Base-by-base conservation (phyloP, 2,888 invertebrate species). In the Marasmarcha lunaedactyla region DNA sequence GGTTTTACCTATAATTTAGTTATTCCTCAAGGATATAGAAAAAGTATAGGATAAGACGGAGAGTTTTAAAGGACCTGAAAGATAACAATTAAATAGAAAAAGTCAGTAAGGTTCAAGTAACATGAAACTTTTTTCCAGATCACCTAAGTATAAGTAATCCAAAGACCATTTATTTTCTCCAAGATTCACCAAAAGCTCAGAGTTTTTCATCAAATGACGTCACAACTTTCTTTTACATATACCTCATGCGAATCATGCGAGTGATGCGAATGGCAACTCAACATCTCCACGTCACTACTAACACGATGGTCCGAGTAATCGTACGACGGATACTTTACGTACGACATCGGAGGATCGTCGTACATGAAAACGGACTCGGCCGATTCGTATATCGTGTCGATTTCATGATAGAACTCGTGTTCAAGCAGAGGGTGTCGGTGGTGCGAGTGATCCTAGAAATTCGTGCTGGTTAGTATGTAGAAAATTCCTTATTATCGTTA, bases 321-420 rank as follows among this genome's bases (percentile, higher is more conserved):
- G 51, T 33, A 48, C 44, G 41, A 43, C 46, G 36, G 54, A 7
- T 5, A 20, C 20, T 20, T 20, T 20, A 20, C 20, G 4, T 5
- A 20, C 6, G 30, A 3, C 2, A 3, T 7, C 30, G 30, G 30
- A 30, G 10, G 2, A 3, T 30, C 30, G 11, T 30, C n/a, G n/a
- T 3, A 30, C 3, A 30, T 11, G 11, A 3, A 7, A 7, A 30
- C 4, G 11, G 30, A 30, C n/a, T 30, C 30, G n/a, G 30, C 30
- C 1, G 59, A 54, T 50, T 83, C 81, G 50, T 68, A 67, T 57
- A 83, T 83, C 1, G 79, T 74, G 36, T 71, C 73, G 46, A 78
- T 72, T 42, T 77, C 77, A 51, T 79, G 79, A 48, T 71, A 58
- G 50, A 59, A 64, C 37, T 72, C 72, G 30, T 34, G 30, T 3